Evolutionary conservation across 1,140 invertebrate species (phyloP).

Genomic region (Cherax quadricarinatus): DNA sequence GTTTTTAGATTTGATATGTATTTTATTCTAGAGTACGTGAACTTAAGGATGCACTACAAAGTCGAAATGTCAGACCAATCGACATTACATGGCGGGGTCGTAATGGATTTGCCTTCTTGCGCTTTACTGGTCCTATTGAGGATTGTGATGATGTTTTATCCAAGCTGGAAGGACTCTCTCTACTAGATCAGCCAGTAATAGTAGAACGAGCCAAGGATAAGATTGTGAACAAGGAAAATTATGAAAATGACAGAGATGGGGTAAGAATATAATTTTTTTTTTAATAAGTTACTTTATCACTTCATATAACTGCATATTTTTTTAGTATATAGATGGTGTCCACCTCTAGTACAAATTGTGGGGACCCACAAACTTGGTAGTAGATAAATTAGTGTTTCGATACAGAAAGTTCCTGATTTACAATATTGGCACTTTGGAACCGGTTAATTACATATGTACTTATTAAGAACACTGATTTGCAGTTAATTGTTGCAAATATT

Average conservation of each 20-base stretch:
- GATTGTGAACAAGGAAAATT: conserved; percentile 6
- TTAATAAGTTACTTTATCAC: too few species aligned
- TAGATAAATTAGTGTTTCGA: too few species aligned
- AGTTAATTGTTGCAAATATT: too few species aligned
- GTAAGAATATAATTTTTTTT: conserved; percentile 7
- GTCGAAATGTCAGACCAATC: conserved; percentile 50
- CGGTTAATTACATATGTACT: too few species aligned
- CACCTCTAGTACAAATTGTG: too few species aligned
- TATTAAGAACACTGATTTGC: too few species aligned
- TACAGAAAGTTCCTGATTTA: too few species aligned
- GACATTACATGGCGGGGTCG: conserved; percentile 66
- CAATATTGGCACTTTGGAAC: too few species aligned
- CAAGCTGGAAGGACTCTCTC: conserved; percentile 56
- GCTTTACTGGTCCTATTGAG: conserved; percentile 62
- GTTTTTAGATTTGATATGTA: not conserved
- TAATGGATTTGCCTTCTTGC: conserved; percentile 67
- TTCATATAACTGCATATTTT: not conserved
- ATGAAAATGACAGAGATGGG: conserved; percentile 47
- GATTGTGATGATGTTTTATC: conserved; percentile 63
- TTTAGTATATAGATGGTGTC: too few species aligned
- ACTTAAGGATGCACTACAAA: conserved; percentile 67
- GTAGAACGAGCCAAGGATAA: conserved; percentile 64
- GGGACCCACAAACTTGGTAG: too few species aligned
- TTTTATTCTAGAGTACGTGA: conserved; percentile 57
- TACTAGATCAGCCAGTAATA: conserved; percentile 57